Evolutionary conservation across 2,888 invertebrate genomes (phyloP).

Genomic region (Nomada ferruginata): DNA sequence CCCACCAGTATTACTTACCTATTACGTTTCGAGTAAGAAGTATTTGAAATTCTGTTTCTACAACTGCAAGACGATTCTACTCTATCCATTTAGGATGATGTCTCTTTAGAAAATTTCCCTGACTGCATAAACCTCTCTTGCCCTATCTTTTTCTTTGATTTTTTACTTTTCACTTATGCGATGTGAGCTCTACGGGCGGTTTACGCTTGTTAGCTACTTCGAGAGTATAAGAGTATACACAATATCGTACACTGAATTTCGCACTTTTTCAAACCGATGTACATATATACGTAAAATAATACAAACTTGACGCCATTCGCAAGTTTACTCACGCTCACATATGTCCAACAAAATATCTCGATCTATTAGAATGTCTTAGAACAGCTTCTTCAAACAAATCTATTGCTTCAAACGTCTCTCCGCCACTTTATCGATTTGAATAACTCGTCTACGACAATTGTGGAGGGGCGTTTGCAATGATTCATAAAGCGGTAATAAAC

Average conservation of each 20-base stretch:
- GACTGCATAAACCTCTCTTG: background rate
- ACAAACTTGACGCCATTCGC: background rate
- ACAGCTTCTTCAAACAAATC: background rate
- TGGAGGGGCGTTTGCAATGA: conserved; percentile 30
- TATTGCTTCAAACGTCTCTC: background rate
- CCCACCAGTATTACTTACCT: no score
- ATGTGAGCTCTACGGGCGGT: no score
- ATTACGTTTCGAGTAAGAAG: no score
- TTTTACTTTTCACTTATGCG: background rate
- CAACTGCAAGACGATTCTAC: no score
- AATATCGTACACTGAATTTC: no score
- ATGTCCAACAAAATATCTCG: background rate
- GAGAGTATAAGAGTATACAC: no score
- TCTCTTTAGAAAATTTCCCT: conserved; percentile 8
- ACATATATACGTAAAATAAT: background rate
- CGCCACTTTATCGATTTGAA: background rate
- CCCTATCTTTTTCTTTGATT: background rate
- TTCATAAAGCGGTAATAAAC: conserved; percentile 56
- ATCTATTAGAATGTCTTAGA: background rate
- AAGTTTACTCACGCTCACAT: background rate
- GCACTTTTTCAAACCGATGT: background rate
- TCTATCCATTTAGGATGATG: background rate
- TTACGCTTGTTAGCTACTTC: background rate
- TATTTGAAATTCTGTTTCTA: no score
- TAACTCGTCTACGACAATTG: conserved; percentile 13